A percentile compares a stretch with the other conserved stretches of the same genome.
Conservation (phyloP, 1,140 invertebrate genomes). For the Myzus persicae region DNA sequence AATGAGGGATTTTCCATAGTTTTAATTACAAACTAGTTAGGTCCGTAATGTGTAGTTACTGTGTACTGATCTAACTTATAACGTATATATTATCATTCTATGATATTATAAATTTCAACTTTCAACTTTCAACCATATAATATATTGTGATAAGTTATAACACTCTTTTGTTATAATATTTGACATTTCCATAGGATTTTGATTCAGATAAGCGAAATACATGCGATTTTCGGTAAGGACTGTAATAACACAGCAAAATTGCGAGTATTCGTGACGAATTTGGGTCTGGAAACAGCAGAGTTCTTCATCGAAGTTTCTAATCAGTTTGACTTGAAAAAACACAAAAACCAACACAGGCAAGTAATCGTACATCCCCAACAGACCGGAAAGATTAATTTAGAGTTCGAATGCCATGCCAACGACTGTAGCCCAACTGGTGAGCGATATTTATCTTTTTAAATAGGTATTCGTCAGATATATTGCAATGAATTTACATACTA, state of each 20-base stretch:
- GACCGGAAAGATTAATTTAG: neutral
- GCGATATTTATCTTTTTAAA: neutral
- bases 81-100: neutral
- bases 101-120: neutral
- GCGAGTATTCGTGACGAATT: neutral
- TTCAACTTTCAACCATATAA: neutral
- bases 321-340: neutral
- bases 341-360: neutral
- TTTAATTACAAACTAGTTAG: neutral
- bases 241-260: neutral
- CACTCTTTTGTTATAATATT: neutral
- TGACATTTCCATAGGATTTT: neutral
- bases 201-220: conserved; percentile 9
- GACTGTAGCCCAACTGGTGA: neutral
- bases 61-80: neutral
- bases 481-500: neutral
- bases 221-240: neutral
- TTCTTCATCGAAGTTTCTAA: neutral
- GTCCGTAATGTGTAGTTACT: too few relatives aligned
- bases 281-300: neutral
- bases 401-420: neutral
- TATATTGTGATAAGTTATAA: neutral
- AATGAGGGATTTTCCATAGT: neutral
- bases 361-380: neutral
- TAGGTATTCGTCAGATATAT: neutral